Evolutionary conservation across 2,113 vertebrate species (phyloP), one percentile per base, ranked within the genome.

Genomic region (Misgurnus mizolepis): DNA sequence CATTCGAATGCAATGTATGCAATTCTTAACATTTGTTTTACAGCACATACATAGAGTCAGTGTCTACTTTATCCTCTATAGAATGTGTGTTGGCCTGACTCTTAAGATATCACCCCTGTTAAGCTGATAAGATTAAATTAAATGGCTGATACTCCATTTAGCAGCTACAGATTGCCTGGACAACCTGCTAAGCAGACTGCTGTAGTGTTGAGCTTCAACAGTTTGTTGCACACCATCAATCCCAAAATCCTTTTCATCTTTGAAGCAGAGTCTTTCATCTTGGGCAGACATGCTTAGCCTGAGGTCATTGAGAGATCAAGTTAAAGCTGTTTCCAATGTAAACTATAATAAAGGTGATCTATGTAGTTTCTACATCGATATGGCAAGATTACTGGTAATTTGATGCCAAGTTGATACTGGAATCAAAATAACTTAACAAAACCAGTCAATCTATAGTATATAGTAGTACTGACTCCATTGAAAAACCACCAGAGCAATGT

Each of bases 121-220:
- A 53, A 65, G 75, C 62, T 77, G 62, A 77, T 77, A 66, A 66
- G 15, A 40, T 14, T 66, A 9, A 77, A 77, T 41, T 50, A 9
- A 67, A 77, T 18, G n/a, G 75, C 61, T 41, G 64, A 62, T 75
- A 67, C 75, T 77, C 17, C 22, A 55, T 65, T 66, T 77, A 77
- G n/a, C 49, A 55, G 61, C 47, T 65, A 22, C 11, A 61, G 17
- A 76, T 65, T 18, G 34, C 61, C 8, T 76, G 50, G 61, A 66
- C 61, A 76, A 53, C 49, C n/a, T 64, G 34, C 73, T 62, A 17
- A 49, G 43, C 43, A 62, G 62, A 22, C 71, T 4, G 40, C 1
- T 2, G 1, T n/a, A n/a, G 58, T 64, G 43, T 64, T 4, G 9
- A 47, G 58, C 72, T 47, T 18, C 10, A 43, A 45, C 72, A 62